These are phyloP conservation scores for Fragariocoptes setiger DNA, from an alignment of 1,140 invertebrate genomes.

Conservation along the genomic window DNA sequence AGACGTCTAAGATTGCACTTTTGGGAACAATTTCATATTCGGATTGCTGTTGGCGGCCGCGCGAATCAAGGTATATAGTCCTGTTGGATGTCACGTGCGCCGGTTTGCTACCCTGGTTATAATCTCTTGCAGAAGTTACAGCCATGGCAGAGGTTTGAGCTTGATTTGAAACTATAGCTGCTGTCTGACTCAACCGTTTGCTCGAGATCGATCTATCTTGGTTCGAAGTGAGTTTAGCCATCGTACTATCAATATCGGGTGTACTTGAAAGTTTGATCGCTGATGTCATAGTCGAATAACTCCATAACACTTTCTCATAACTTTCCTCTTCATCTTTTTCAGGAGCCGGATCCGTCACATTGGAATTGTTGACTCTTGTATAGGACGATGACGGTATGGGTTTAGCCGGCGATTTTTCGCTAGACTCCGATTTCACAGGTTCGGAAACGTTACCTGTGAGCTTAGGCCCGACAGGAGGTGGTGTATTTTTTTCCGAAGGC, in stretches of 20 bases:
- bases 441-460: no score
- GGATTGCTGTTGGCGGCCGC: not conserved
- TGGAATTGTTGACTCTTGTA: no score
- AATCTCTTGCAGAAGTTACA: not conserved
- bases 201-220: not conserved
- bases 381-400: no score
- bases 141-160: not conserved
- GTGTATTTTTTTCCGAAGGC: not conserved
- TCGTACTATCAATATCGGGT: constrained; percentile 9
- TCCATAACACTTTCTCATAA: constrained; percentile 16
- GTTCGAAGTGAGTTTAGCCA: not conserved
- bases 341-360: no score
- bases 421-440: no score
- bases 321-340: constrained; percentile 14
- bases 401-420: no score
- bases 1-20: constrained; percentile 5
- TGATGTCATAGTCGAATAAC: constrained; percentile 12
- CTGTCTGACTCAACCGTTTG: no score
- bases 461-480: not conserved
- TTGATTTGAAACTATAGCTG: not conserved
- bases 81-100: constrained; percentile 1
- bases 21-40: constrained; percentile 14
- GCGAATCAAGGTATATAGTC: not conserved
- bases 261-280: constrained; percentile 8
- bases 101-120: not conserved